phyloP scores from a whole-genome alignment of 2,888 invertebrate species.

The Tenthredo notha region DNA sequence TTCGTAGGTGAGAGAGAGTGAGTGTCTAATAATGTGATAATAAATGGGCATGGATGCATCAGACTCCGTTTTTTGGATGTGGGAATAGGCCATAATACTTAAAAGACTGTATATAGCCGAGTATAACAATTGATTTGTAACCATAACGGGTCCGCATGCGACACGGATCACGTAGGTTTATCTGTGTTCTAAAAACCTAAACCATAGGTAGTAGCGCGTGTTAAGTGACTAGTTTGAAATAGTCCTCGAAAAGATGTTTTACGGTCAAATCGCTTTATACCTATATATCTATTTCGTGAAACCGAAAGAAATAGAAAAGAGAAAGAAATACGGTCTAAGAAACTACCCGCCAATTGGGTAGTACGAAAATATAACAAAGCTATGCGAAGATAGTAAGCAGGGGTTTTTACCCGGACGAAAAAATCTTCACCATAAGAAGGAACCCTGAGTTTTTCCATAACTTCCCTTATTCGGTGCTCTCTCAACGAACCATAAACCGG shows the following conservation, averaged over 20 bases:
- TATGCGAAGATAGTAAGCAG: background rate
- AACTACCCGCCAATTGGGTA: background rate
- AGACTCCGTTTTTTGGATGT: background rate
- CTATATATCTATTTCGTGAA: background rate
- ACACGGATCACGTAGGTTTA: background rate
- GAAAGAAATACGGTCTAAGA: conserved; percentile 1
- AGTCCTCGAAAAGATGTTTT: conserved; percentile 50
- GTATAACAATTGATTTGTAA: conserved; percentile 51
- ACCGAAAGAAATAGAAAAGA: conserved; percentile 6
- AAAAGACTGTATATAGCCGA: background rate
- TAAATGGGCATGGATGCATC: background rate
- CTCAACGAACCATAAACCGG: background rate
- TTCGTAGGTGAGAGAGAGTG: background rate
- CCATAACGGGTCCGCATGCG: conserved; percentile 39
- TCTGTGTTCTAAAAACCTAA: conserved; percentile 38
- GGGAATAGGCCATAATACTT: background rate
- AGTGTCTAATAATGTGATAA: background rate
- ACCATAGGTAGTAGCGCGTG: conserved; percentile 21
- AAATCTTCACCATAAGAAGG: background rate
- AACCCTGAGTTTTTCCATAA: background rate
- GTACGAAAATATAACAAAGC: conserved; percentile 31
- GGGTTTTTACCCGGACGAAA: background rate
- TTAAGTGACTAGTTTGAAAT: conserved; percentile 44
- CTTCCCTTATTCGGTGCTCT: background rate
- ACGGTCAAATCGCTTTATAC: conserved; percentile 16